Percentiles rank a stretch among this genome's conserved stretches.
These are phyloP conservation scores for Aspidiotus destructor DNA, from an alignment of 2,888 invertebrate genomes.

Conservation along the genomic window DNA sequence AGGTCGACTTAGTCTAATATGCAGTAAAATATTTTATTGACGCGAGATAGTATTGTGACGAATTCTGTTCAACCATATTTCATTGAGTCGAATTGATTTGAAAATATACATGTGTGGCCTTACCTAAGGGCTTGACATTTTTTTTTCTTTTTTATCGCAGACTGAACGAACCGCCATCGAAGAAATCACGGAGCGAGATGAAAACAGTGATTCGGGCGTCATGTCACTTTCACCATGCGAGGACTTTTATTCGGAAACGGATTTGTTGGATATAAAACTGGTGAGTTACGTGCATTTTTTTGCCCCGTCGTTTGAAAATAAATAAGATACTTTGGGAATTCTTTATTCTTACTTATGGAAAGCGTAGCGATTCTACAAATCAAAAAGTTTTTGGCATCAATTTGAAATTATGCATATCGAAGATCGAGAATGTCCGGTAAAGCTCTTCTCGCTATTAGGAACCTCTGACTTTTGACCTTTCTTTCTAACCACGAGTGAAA, in stretches of 20 bases:
- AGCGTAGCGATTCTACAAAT: neutral
- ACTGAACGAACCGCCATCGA: conserved; percentile 20
- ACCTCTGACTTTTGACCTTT: no score
- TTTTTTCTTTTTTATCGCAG: conserved; percentile 14
- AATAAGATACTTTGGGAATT: neutral
- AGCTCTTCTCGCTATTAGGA: no score
- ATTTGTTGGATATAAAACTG: conserved; percentile 38
- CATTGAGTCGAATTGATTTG: neutral
- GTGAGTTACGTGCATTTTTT: conserved; percentile 34
- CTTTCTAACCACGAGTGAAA: no score
- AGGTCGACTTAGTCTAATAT: no score
- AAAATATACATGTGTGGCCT: neutral
- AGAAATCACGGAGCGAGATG: conserved; percentile 35
- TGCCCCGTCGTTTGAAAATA: neutral
- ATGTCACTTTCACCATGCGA: conserved; percentile 40
- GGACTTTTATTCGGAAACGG: conserved; percentile 38
- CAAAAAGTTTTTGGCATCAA: neutral
- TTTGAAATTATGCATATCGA: no score
- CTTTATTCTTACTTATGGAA: no score
- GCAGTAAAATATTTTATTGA: no score
- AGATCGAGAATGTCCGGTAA: no score
- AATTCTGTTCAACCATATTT: neutral
- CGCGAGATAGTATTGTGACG: no score
- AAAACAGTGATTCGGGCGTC: conserved; percentile 40
- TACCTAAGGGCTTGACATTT: conserved; percentile 9